Evolutionary conservation across 1,140 invertebrate genomes (phyloP), one percentile per base, ranked within the genome.

Genomic region (Mycetomoellerius zeteki): DNA sequence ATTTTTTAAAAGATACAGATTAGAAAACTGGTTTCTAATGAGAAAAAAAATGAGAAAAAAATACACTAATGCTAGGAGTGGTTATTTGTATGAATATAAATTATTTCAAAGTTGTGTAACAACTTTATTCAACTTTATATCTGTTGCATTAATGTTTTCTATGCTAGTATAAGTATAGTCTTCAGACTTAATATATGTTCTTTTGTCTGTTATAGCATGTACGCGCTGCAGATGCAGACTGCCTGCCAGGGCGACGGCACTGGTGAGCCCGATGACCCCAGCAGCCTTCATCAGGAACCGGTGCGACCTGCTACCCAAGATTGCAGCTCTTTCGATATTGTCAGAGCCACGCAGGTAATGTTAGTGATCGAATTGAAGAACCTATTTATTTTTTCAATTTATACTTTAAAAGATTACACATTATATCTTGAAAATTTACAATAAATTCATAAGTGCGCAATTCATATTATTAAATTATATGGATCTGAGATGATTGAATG

Each of bases 301-400:
- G 86, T 92, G 27, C 93, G 93, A 73, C 88, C 94, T 47, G 85
- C 94, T 8, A 88, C 91, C 14, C 97, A 97, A 77, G 98, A 98
- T 92, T 98, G 97, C 92, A 98, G 97, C 91, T 97, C 97, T 75
- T 99, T 98, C 95, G 98, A 99, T 93, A 99, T 99, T 90, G 97
- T 99, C 30, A 98, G 98, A 96, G 99, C 99, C 4, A 99, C 98
- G 30, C 98, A 98, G 96, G 97, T 97, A 95, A 93, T 54, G 16
- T 37, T 3, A 56, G 2, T 24, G 1, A 50, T 19, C 16, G n/a
- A 62, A 50, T 71, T 54, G 10, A 33, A 77, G 1, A 54, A 72
- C 0, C 33, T 47, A 80, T 88, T 69, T 43, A 60, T 52, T 21
- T 62, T 47, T 19, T 24, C 58, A 72, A 85, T 67, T 54, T 10